phyloP scores from a whole-genome alignment of 1,140 invertebrate genomes.

The Drosophila lacertosa region DNA sequence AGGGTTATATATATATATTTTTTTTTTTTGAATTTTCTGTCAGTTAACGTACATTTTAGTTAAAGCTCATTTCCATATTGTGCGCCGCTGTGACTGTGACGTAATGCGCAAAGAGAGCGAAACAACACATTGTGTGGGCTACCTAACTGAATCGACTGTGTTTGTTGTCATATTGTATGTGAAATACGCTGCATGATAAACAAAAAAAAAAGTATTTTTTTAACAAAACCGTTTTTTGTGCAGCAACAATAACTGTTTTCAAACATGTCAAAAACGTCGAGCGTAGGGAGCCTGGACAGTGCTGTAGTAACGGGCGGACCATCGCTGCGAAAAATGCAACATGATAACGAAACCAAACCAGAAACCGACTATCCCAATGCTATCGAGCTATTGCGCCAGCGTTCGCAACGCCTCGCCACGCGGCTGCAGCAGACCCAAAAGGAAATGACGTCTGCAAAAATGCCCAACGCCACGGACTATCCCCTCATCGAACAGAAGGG shows the following conservation, averaged over 20 bases:
- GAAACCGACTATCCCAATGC: slow-evolving; percentile 7
- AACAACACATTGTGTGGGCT: neutral
- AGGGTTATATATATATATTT: too few species aligned
- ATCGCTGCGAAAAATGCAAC: slow-evolving; percentile 18
- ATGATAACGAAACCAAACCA: neutral
- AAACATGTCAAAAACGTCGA: slow-evolving; percentile 62
- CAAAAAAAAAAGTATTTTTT: slow-evolving; percentile 18
- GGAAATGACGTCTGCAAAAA: slow-evolving; percentile 34
- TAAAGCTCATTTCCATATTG: neutral
- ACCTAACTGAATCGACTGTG: slow-evolving; percentile 14
- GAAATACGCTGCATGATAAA: slow-evolving; percentile 29
- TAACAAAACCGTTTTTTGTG: slow-evolving; percentile 11
- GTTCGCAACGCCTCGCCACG: slow-evolving; percentile 46
- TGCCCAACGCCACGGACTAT: neutral
- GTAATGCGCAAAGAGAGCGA: slow-evolving; percentile 22
- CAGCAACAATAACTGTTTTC: slow-evolving; percentile 18
- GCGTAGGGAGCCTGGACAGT: slow-evolving; percentile 41
- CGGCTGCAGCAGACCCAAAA: slow-evolving; percentile 48
- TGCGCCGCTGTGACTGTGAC: neutral
- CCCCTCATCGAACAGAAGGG: slow-evolving; percentile 26
- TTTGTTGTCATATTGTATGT: slow-evolving; percentile 33
- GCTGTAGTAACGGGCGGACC: slow-evolving; percentile 3
- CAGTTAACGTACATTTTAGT: neutral
- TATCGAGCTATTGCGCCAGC: slow-evolving; percentile 45
- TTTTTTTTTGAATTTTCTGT: neutral